A percentile compares a stretch with the other conserved stretches of the same genome.
phyloP scores from a whole-genome alignment of 2,113 vertebrate species.

The Xiphophorus couchianus region DNA sequence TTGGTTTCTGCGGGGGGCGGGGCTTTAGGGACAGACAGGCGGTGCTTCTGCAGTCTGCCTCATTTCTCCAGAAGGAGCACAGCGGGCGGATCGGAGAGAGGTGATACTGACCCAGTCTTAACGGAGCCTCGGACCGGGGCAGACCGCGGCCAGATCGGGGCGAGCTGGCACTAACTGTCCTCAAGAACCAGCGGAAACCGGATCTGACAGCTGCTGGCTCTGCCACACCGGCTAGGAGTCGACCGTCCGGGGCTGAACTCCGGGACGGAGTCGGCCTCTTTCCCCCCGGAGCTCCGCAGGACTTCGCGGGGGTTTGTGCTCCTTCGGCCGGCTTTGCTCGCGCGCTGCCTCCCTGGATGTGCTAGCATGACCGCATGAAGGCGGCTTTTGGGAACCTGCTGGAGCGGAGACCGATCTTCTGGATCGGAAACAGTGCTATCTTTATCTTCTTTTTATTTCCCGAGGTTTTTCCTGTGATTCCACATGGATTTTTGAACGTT shows the following conservation, averaged over 20 bases:
- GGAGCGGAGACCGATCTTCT: background rate
- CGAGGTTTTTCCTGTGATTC: constrained; percentile 3
- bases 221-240: constrained; percentile 2
- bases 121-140: background rate
- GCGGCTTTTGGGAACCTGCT: background rate
- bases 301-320: background rate
- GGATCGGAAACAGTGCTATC: constrained; percentile 26
- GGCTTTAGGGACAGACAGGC: background rate
- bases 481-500: constrained; percentile 46
- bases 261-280: background rate
- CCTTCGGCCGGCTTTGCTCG: background rate
- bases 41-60: constrained; percentile 21
- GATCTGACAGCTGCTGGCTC: constrained; percentile 8
- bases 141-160: background rate
- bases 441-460: constrained; percentile 2
- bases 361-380: background rate
- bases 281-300: background rate
- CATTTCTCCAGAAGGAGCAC: constrained; percentile 29
- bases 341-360: background rate
- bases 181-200: background rate
- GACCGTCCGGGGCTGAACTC: constrained; percentile 8
- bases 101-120: background rate
- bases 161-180: background rate
- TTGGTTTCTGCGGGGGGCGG: constrained; percentile 19
- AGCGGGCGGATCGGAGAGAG: background rate